Percentiles rank a stretch among this genome's conserved stretches.
phyloP scores from a whole-genome alignment of 2,113 vertebrate species.

The Nanorana parkeri region DNA sequence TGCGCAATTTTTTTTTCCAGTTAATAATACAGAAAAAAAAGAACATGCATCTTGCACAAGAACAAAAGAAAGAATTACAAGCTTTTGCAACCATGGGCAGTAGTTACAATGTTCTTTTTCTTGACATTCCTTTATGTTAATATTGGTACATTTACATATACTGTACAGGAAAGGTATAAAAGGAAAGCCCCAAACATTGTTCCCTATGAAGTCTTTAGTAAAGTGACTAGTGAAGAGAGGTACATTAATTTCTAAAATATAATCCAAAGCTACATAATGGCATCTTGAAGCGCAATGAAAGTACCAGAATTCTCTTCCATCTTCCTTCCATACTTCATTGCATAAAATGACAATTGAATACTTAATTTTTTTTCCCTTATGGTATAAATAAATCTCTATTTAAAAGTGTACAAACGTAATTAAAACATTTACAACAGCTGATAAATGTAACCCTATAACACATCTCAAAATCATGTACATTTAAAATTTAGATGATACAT shows the following conservation, averaged over 20 bases:
- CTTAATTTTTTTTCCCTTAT: not conserved
- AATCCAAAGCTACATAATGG: slow-evolving; percentile 5
- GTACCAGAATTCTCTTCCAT: not conserved
- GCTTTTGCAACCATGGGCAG: slow-evolving; percentile 1
- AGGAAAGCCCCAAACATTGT: not conserved
- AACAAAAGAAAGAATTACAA: slow-evolving; percentile 28
- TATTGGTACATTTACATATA: slow-evolving; percentile 7
- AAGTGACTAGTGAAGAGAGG: slow-evolving; percentile 30
- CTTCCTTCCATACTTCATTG: not conserved
- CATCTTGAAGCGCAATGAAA: slow-evolving; percentile 9
- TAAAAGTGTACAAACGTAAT: not conserved
- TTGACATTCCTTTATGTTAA: slow-evolving; percentile 11
- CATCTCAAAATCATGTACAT: not conserved
- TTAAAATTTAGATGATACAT: not conserved
- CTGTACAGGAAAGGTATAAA: not conserved
- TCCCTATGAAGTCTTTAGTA: not conserved
- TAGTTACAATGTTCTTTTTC: not conserved
- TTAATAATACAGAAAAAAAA: slow-evolving; percentile 25
- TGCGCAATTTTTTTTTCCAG: not conserved
- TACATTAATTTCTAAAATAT: slow-evolving; percentile 13
- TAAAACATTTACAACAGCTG: too few species aligned
- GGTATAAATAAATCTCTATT: not conserved
- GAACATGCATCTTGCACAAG: slow-evolving; percentile 30
- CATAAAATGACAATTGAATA: slow-evolving; percentile 1
- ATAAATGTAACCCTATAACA: not conserved